phyloP scores from a whole-genome alignment of 1,140 invertebrate genomes.

The Ladona fulva region DNA sequence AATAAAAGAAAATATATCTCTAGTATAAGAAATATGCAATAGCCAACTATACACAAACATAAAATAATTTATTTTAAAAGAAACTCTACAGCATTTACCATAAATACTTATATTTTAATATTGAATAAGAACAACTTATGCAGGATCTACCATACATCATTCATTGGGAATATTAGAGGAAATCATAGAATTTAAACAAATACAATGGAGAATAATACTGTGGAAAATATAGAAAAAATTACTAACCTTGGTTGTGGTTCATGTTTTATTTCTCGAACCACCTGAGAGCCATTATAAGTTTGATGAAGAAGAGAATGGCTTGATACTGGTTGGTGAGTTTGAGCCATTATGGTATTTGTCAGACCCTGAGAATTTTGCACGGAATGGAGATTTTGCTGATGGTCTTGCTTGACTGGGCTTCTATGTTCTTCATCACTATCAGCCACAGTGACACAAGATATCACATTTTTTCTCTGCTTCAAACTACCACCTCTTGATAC shows the following conservation, averaged over 20 bases:
- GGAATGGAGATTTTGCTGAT: slow-evolving; percentile 35
- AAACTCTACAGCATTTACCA: too few relatives aligned
- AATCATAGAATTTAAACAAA: too few relatives aligned
- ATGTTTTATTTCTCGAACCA: slow-evolving; percentile 32
- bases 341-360: background rate
- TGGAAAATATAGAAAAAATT: background rate
- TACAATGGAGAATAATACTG: too few relatives aligned
- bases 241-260: slow-evolving; percentile 32
- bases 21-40: too few relatives aligned
- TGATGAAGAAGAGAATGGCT: background rate
- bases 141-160: too few relatives aligned
- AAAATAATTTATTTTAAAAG: too few relatives aligned
- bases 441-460: slow-evolving; percentile 70
- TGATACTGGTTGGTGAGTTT: slow-evolving; percentile 13
- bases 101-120: too few relatives aligned
- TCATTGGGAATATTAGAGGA: too few relatives aligned
- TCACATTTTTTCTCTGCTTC: slow-evolving; percentile 55
- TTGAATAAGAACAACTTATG: too few relatives aligned
- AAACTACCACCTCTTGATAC: slow-evolving; percentile 29
- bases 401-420: slow-evolving; percentile 47
- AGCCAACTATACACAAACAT: too few relatives aligned
- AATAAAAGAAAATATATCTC: too few relatives aligned
- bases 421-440: slow-evolving; percentile 67
- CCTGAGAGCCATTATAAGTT: slow-evolving; percentile 10
- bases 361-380: slow-evolving; percentile 27